Conservation (phyloP, 2,113 vertebrate genomes). For the Heterotis niloticus region DNA sequence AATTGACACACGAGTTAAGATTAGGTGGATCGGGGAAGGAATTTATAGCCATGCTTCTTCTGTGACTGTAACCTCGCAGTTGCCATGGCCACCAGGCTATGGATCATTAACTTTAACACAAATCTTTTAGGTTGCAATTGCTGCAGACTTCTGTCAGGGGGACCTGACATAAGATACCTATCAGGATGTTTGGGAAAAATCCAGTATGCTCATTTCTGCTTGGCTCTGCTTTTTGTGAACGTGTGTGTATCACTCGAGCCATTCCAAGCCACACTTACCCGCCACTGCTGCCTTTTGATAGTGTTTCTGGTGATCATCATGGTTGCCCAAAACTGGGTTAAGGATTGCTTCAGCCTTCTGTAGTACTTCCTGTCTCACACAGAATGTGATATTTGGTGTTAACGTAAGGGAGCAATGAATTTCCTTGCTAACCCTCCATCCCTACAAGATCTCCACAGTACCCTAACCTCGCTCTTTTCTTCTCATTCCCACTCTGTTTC, state of each 20-base stretch:
- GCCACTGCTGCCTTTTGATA: slow-evolving; percentile 62
- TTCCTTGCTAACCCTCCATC: not conserved
- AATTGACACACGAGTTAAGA: not conserved
- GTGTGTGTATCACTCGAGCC: not conserved
- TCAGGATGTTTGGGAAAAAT: not conserved
- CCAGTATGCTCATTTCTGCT: not conserved
- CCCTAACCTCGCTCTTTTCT: no score
- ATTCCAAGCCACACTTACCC: slow-evolving; percentile 46
- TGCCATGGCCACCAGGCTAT: not conserved
- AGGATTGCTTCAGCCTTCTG: slow-evolving; percentile 69
- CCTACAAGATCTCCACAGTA: not conserved
- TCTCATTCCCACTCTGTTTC: not conserved
- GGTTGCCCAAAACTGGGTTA: slow-evolving; percentile 69
- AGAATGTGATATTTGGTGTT: slow-evolving; percentile 14
- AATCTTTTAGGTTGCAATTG: no score
- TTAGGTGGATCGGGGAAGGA: not conserved
- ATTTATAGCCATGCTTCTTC: not conserved
- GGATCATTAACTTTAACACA: no score
- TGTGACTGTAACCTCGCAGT: not conserved
- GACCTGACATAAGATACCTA: not conserved
- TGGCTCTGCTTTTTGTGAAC: not conserved
- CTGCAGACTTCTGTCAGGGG: not conserved
- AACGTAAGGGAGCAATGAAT: not conserved
- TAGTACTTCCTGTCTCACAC: slow-evolving; percentile 66
- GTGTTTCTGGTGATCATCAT: slow-evolving; percentile 71